Evolutionary conservation across 2,113 vertebrate species (phyloP).

Genomic region (Megaleporinus macrocephalus): DNA sequence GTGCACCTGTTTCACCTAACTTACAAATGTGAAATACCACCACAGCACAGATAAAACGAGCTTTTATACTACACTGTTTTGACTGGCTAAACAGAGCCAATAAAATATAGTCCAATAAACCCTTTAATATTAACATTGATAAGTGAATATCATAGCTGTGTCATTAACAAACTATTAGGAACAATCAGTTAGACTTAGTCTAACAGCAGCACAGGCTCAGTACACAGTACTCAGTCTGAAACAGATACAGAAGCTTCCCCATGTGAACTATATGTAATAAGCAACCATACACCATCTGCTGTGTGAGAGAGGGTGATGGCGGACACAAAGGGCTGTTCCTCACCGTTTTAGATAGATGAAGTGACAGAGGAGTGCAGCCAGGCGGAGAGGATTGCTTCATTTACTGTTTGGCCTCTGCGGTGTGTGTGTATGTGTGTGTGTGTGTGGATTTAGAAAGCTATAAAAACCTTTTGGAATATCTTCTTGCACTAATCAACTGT

Average conservation of each 20-base stretch:
- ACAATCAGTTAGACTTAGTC: neutral
- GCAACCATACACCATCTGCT: conserved; percentile 43
- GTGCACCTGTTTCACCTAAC: neutral
- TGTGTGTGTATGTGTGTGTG: neutral
- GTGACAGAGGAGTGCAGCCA: conserved; percentile 59
- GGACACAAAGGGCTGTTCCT: conserved; percentile 62
- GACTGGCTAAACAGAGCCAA: too few relatives aligned
- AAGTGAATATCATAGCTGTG: neutral
- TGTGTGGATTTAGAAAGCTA: neutral
- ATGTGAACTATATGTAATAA: conserved; percentile 35
- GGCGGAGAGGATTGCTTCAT: conserved; percentile 64
- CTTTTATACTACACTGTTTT: too few relatives aligned
- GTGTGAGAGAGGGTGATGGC: conserved; percentile 11
- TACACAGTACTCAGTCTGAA: neutral
- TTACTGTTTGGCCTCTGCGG: conserved; percentile 33
- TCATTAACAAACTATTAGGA: neutral
- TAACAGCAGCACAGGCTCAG: neutral
- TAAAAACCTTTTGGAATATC: neutral
- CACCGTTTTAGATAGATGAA: conserved; percentile 53
- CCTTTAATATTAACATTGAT: neutral
- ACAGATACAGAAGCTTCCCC: neutral
- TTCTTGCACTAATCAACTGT: neutral
- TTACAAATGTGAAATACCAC: too few relatives aligned
- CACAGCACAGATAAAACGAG: too few relatives aligned
- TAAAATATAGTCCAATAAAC: neutral